Base-by-base conservation (phyloP, 2,113 vertebrate genomes). In the Strix uralensis region DNA sequence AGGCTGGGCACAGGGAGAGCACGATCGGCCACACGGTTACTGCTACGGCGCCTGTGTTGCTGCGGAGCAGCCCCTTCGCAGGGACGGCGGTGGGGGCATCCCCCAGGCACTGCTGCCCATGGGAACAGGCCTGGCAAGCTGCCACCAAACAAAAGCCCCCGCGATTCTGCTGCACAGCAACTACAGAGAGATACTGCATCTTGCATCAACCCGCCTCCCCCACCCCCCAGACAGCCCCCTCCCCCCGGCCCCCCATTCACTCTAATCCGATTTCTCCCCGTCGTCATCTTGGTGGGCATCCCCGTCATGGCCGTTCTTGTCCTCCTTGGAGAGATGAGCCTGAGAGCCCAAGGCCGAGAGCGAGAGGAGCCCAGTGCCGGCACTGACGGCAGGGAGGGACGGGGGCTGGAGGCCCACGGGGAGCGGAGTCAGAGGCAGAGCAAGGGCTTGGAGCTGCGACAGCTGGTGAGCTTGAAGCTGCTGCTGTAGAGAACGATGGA, bases 391-490 rank as follows among this genome's bases (percentile, higher is more conserved):
- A 0, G 99, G 99, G 91, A 99, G 98, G 5, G 98, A 98, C 0
- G 99, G 99, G 1, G 98, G 99, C 95, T 99, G 99, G 52, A 99
- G 98, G 51, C 99, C 99, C 98, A 99, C 98, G 0, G 99, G 99
- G 52, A 99, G 98, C 0, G 99, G 99, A 46, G 99, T 98, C 98
- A 99, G 98, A 6, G 99, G 99, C 97, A 99, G 98, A 27, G 99
- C 99, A 83, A 99, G 98, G 29, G 99, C 99, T 98, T 99, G 99
- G 70, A 99, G 99, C 98, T 99, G 99, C 7, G 99, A 99, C 95
- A 99, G 98, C 98, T 99, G 99, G 84, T 99, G 99, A 77, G 99
- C 99, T 95, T 99, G 99, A 90, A 99, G 99, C 98, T 99, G 99
- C 99, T 99, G 99, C 99, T 99, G 98, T 92, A 98, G 96, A 75